These are phyloP conservation scores for Oreortyx pictus DNA, from an alignment of 2,797 vertebrate species.

Conservation along the genomic window DNA sequence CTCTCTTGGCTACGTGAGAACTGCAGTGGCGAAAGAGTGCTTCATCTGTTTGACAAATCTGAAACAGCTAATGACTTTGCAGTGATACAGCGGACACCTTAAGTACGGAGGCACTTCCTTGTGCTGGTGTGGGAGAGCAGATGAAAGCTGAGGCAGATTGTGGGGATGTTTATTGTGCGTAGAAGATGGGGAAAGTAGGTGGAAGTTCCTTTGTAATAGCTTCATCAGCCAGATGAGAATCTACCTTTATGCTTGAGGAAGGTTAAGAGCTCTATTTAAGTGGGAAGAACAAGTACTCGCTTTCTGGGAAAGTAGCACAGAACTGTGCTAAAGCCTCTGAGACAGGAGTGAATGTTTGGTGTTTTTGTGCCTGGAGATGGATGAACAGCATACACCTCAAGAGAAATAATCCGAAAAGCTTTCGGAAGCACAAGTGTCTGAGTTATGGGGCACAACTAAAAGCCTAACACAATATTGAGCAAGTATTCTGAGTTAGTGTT, in stretches of 20 bases:
- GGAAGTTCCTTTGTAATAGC: background rate
- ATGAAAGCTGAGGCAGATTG: background rate
- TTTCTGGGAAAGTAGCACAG: background rate
- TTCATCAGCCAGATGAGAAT: constrained; percentile 3
- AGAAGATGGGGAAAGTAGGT: background rate
- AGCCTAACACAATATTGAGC: background rate
- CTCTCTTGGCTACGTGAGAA: background rate
- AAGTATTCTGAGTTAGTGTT: background rate
- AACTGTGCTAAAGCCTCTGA: background rate
- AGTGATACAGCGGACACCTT: background rate
- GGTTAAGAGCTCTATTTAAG: background rate
- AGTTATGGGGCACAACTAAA: background rate
- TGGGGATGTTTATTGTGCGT: background rate
- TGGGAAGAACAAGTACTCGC: background rate
- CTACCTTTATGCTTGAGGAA: background rate
- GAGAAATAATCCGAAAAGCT: constrained; percentile 5
- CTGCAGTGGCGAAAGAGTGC: background rate
- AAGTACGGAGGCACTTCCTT: background rate
- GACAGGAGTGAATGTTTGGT: background rate
- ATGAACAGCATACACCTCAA: constrained; percentile 11
- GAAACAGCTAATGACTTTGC: background rate
- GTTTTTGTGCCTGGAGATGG: background rate
- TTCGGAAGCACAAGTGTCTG: constrained; percentile 49
- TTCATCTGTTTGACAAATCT: background rate
- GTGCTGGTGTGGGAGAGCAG: background rate